Percentiles rank a stretch among this genome's conserved stretches.
These are phyloP conservation scores for Erebia epiphron DNA, from an alignment of 2,888 invertebrate species.

Conservation along the genomic window DNA sequence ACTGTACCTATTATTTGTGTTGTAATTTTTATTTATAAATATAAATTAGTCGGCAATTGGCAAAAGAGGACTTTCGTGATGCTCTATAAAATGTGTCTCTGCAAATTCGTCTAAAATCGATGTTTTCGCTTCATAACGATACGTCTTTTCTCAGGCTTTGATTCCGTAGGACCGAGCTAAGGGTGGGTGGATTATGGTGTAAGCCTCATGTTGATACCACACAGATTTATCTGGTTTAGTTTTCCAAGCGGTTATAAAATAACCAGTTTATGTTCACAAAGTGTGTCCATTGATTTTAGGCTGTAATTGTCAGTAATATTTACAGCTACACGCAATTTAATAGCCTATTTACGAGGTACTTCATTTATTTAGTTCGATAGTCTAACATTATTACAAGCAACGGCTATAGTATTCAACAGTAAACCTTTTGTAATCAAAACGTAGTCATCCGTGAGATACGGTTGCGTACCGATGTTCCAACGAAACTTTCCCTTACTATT, in stretches of 20 bases:
- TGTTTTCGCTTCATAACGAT: not conserved
- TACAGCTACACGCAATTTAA: not conserved
- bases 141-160: too few species aligned
- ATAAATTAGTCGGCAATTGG: too few species aligned
- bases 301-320: not conserved
- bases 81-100: too few species aligned
- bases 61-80: too few species aligned
- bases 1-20: not conserved
- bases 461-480: slow-evolving; percentile 37
- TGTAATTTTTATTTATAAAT: too few species aligned
- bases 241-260: too few species aligned
- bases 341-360: not conserved
- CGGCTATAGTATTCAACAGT: not conserved
- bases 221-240: too few species aligned
- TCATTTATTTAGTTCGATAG: not conserved
- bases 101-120: not conserved
- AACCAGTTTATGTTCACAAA: not conserved
- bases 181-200: too few species aligned
- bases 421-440: slow-evolving; percentile 49
- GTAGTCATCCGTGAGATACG: slow-evolving; percentile 54
- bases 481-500: slow-evolving; percentile 67
- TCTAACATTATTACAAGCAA: slow-evolving; percentile 3
- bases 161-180: too few species aligned
- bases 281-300: not conserved
- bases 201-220: too few species aligned